These are phyloP conservation scores for Chrysina gloriosa DNA, from an alignment of 2,888 invertebrate species.

Conservation along the genomic window DNA sequence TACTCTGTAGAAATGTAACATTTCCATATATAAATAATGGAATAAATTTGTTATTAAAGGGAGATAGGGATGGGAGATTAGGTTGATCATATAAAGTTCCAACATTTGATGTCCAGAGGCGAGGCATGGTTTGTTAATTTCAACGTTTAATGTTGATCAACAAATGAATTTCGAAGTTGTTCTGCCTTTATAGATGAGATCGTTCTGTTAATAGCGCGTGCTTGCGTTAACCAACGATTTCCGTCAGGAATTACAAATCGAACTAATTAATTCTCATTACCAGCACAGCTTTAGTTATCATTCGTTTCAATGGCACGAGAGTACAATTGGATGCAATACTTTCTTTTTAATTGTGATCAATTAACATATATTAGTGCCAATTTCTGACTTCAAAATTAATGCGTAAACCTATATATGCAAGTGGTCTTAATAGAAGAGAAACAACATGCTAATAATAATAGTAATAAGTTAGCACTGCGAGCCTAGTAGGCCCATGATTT, in stretches of 20 bases:
- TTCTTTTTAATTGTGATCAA: no score
- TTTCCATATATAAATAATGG: no score
- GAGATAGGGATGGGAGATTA: no score
- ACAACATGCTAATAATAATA: not conserved
- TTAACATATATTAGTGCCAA: no score
- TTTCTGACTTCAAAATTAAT: no score
- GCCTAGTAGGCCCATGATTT: no score
- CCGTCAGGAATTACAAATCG: constrained; percentile 13
- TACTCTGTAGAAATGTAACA: no score
- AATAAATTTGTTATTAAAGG: no score
- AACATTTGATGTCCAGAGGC: not conserved
- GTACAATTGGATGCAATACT: no score
- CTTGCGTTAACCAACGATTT: constrained; percentile 11
- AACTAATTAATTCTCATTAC: constrained; percentile 23
- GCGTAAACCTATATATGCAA: no score
- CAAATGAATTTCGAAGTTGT: constrained; percentile 6
- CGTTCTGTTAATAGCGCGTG: constrained; percentile 2
- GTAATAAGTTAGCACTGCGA: no score
- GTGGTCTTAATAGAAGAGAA: no score
- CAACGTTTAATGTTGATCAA: constrained; percentile 11
- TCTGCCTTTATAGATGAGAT: constrained; percentile 7
- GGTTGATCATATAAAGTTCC: constrained; percentile 5
- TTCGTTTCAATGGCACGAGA: not conserved
- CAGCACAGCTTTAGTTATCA: constrained; percentile 2
- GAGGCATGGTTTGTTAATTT: constrained; percentile 4